Base-by-base conservation (phyloP, 2,113 vertebrate genomes). In the Chroicocephalus ridibundus region DNA sequence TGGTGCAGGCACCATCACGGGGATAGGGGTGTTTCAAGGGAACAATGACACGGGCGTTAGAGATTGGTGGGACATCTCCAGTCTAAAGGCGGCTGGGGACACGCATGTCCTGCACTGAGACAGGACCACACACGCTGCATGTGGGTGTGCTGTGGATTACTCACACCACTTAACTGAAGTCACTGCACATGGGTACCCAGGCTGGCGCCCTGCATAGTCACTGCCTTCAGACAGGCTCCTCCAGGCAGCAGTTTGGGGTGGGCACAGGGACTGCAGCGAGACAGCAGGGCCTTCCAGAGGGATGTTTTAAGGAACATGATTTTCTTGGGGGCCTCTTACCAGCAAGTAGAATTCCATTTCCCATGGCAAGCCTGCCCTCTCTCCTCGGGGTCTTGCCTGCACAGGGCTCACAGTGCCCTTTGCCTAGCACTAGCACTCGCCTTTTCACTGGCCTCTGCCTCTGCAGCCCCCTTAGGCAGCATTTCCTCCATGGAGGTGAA, bases 401-500 rank as follows among this genome's bases (percentile, higher is more conserved):
- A 42, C 57, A 68, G 60, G 42, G 51, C 52, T 88, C 15, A 16
- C 0, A 0, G 29, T 76, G 49, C 40, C 65, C 18, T 87, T 84
- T 54, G 22, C 40, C 65, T 46, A 80, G 40, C 51, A 47, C 27
- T 29, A 27, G 6, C 34, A 54, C 77, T 85, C 34, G 91, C 54
- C 32, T 91, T 91, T 64, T 82, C 1, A 0, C 65, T 80, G 90
- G 29, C 11, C 11, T 81, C 36, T 94, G 14, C 83, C n/a, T 97
- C 81, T 87, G 31, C 95, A 99, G 99, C 99, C 20, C 99, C 99
- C 27, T 98, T 99, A 42, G 99, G 99, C 87, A 99, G 99, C 89
- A 98, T 99, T 97, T 99, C 99, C 1, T 99, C 99, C 72, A 99
- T 99, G 99, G 99, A 99, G 97, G 99, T 99, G 90, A 99, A 99